These are phyloP conservation scores for Dunckerocampus dactyliophorus DNA, from an alignment of 2,113 vertebrate genomes.

Conservation along the genomic window DNA sequence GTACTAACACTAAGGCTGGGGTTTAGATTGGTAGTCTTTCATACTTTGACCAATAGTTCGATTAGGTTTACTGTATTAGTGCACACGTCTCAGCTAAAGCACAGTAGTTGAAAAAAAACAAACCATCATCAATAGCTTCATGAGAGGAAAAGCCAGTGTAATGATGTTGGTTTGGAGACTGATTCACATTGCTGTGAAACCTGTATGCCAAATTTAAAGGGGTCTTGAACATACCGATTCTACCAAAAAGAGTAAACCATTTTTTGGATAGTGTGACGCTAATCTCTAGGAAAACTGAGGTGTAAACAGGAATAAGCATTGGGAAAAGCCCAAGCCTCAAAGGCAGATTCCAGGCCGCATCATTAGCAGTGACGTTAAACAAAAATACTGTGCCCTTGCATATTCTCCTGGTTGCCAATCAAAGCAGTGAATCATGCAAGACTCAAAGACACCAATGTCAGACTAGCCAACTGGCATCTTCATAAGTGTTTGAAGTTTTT, in stretches of 20 bases:
- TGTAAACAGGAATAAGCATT: conserved; percentile 64
- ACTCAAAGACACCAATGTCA: conserved; percentile 35
- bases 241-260: conserved; percentile 5
- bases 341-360: conserved; percentile 46
- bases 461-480: conserved; percentile 24
- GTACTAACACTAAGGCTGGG: conserved; percentile 36
- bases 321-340: conserved; percentile 51
- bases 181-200: conserved; percentile 35
- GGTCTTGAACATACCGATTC: not conserved
- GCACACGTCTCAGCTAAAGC: conserved; percentile 51
- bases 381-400: conserved; percentile 50
- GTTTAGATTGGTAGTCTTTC: conserved; percentile 40
- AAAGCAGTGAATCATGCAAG: conserved; percentile 47
- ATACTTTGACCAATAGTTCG: conserved; percentile 43
- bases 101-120: conserved; percentile 54
- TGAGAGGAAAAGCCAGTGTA: conserved; percentile 46
- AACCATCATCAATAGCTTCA: conserved; percentile 56
- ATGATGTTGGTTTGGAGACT: conserved; percentile 40
- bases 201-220: conserved; percentile 15
- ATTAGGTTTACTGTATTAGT: conserved; percentile 43
- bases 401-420: conserved; percentile 37
- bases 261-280: conserved; percentile 7
- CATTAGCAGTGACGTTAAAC: conserved; percentile 54
- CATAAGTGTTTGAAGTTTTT: conserved; percentile 33
- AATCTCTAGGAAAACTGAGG: conserved; percentile 49